Evolutionary conservation across 2,113 vertebrate genomes (phyloP), one percentile per base, ranked within the genome.

Genomic region (Perccottus glenii): DNA sequence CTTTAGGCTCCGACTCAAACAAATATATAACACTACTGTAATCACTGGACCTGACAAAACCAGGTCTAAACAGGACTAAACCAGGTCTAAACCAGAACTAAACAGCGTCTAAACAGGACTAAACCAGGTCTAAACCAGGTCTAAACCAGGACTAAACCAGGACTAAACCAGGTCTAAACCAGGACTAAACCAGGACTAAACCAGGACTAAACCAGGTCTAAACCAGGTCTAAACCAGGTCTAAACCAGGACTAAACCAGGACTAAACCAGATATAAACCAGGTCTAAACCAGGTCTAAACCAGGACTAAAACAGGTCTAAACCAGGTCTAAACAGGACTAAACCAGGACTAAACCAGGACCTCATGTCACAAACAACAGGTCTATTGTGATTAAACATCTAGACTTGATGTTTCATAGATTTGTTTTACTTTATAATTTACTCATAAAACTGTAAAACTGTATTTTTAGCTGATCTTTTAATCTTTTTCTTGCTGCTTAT

Each of bases 161-260:
- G 15, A 16, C 15, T 49, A 49, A 49, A 49, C 47, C 47, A 49
- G 47, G 14, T 8, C 47, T 49, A 49, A 49, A 49, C 47, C 6
- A 19, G 7, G 12, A 1, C 45, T 46, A 46, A 46, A n/a, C 45
- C 45, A n/a, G 45, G 11, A 46, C 45, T 46, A 46, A 46, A 46
- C 45, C 45, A 46, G 45, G 45, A n/a, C 45, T 46, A 46, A 46
- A 46, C 12, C 45, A 46, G 45, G 11, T 1, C 47, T 49, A 19
- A 49, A 49, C 47, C 47, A 49, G 47, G 15, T 2, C 47, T 49
- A 49, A 49, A 49, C 47, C 47, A 49, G 15, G 14, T 2, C 15
- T 49, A 50, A 50, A 50, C 48, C 48, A 50, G 48, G 16, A 9
- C 48, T 50, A 50, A 50, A 50, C 48, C 48, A 50, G n/a, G 7